These are phyloP conservation scores for Silurus glanis DNA, from an alignment of 2,113 vertebrate species.

Conservation along the genomic window DNA sequence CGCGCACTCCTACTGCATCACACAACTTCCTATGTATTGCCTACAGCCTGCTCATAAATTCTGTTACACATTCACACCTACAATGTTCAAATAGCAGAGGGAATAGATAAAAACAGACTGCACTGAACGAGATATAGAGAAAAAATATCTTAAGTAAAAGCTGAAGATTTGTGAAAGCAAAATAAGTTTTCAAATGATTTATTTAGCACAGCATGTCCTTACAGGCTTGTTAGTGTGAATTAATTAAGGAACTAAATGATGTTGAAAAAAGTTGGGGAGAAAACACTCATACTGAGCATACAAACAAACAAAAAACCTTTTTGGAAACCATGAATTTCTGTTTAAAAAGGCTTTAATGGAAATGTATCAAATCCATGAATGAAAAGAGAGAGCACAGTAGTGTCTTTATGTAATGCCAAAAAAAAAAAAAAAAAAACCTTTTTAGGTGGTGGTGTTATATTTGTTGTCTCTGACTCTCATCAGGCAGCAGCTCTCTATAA, in stretches of 20 bases:
- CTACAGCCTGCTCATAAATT: neutral
- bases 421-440: neutral
- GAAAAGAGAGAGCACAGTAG: neutral
- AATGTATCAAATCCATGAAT: neutral
- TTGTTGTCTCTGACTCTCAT: neutral
- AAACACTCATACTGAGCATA: neutral
- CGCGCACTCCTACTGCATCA: neutral
- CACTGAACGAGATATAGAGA: too few species aligned
- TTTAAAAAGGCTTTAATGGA: neutral
- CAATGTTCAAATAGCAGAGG: neutral
- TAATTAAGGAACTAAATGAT: constrained; percentile 30
- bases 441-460: neutral
- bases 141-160: neutral
- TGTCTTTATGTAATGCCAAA: neutral
- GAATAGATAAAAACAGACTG: neutral
- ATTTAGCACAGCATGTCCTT: constrained; percentile 27
- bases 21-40: neutral
- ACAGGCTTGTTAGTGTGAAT: constrained; percentile 21
- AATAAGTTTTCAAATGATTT: constrained; percentile 13
- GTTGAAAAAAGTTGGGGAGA: neutral
- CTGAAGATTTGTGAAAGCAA: neutral
- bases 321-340: neutral
- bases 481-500: neutral
- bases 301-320: neutral
- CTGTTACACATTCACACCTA: neutral